Evolutionary conservation across 37 sponge, comb jelly and placozoan species (phyloP).

Genomic region (Petrosia ficiformis): DNA sequence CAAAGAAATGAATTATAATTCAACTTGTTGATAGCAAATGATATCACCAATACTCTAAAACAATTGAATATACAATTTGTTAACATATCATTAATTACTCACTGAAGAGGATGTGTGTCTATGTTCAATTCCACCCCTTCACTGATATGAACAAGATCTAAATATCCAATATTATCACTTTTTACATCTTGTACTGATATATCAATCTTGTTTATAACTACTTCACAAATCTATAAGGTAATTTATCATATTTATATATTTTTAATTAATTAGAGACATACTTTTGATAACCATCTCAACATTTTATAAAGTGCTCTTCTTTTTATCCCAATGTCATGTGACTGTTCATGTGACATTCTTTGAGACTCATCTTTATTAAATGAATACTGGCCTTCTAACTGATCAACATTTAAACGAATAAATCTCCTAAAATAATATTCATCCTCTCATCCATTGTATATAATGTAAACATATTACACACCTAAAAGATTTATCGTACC

Average conservation of each 20-base stretch:
- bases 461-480: too few relatives aligned
- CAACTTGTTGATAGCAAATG: constrained; percentile 30
- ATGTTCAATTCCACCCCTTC: constrained; percentile 5
- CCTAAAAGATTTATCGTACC: not conserved
- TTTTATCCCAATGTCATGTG: too few relatives aligned
- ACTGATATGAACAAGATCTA: constrained; percentile 3
- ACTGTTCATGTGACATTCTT: too few relatives aligned
- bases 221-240: constrained; percentile 14
- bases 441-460: too few relatives aligned
- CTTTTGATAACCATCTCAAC: not conserved
- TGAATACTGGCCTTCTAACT: too few relatives aligned
- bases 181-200: constrained; percentile 18
- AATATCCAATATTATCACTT: not conserved
- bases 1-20: not conserved
- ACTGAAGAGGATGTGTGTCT: too few relatives aligned
- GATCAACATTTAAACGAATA: too few relatives aligned
- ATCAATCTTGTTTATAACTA: constrained; percentile 29
- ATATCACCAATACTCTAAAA: constrained; percentile 39
- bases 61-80: too few relatives aligned
- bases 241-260: not conserved
- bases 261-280: not conserved
- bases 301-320: not conserved
- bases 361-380: too few relatives aligned
- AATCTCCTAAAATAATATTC: too few relatives aligned
- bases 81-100: too few relatives aligned